Percentiles rank a stretch among this genome's conserved stretches.
phyloP scores from a whole-genome alignment of 2,113 vertebrate genomes.

The Psilopsiagon aurifrons region DNA sequence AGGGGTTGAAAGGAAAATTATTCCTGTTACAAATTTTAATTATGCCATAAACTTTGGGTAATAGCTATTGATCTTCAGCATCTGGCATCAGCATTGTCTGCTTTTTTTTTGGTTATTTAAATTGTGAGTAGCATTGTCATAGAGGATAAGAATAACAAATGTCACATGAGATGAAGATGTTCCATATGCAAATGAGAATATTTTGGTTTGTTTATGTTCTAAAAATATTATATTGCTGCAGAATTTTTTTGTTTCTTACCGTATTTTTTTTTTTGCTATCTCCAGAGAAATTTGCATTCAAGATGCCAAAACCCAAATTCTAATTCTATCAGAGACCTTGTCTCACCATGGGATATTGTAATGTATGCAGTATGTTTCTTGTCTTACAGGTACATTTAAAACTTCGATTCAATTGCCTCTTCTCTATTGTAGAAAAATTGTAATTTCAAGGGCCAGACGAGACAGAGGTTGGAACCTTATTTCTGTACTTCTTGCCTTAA shows the following conservation, averaged over 20 bases:
- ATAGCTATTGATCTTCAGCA: conserved; percentile 81
- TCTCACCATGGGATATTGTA: neutral
- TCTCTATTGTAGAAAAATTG: neutral
- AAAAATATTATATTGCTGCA: conserved; percentile 51
- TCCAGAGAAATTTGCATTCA: conserved; percentile 46
- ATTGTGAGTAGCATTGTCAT: conserved; percentile 43
- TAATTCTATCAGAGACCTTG: conserved; percentile 38
- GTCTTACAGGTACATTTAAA: conserved; percentile 20
- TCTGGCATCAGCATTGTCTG: conserved; percentile 64
- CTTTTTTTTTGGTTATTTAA: conserved; percentile 50
- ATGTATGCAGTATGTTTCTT: conserved; percentile 3
- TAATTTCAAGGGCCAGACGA: neutral
- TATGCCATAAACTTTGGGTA: conserved; percentile 79
- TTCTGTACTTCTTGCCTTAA: neutral
- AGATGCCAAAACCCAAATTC: conserved; percentile 22
- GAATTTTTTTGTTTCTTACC: conserved; percentile 18
- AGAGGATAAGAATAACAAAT: conserved; percentile 59
- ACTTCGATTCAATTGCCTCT: neutral
- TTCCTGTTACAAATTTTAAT: conserved; percentile 83
- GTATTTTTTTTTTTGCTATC: conserved; percentile 1
- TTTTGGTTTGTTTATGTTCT: conserved; percentile 48
- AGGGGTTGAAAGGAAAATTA: conserved; percentile 77
- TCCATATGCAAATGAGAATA: conserved; percentile 40
- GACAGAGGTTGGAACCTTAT: neutral
- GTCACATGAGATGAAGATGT: conserved; percentile 41